phyloP scores from a whole-genome alignment of 1,140 invertebrate genomes.

The Colletes gigas region DNA sequence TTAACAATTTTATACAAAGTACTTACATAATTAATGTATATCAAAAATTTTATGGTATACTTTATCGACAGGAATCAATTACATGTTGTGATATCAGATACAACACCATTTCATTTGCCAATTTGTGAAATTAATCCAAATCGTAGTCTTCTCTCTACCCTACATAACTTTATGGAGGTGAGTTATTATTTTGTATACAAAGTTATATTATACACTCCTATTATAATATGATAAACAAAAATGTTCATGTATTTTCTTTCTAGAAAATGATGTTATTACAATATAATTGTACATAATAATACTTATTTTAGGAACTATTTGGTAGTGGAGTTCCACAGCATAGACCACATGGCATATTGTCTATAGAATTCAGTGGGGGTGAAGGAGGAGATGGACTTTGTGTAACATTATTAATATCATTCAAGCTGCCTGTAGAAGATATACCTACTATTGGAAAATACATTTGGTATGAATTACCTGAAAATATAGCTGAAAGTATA shows the following conservation, averaged over 20 bases:
- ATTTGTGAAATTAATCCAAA: conserved; percentile 93
- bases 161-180: conserved; percentile 94
- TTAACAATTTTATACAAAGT: not conserved
- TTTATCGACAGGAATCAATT: conserved; percentile 86
- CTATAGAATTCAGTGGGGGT: conserved; percentile 83
- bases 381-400: conserved; percentile 89
- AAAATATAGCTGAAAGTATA: conserved; percentile 87
- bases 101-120: conserved; percentile 90
- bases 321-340: conserved; percentile 92
- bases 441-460: conserved; percentile 93
- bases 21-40: not conserved
- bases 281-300: conserved; percentile 10
- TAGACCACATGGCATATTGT: conserved; percentile 90
- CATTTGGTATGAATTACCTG: conserved; percentile 91
- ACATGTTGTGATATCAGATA: conserved; percentile 91
- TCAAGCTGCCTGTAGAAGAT: conserved; percentile 91
- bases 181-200: conserved; percentile 59
- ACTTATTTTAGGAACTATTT: conserved; percentile 88
- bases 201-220: conserved; percentile 3
- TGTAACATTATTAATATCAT: conserved; percentile 92
- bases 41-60: conserved; percentile 13
- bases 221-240: conserved; percentile 3
- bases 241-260: not conserved
- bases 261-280: conserved; percentile 10
- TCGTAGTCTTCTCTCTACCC: conserved; percentile 91